Evolutionary conservation across 2,797 vertebrate species (phyloP).

Genomic region (Enoplosus armatus): DNA sequence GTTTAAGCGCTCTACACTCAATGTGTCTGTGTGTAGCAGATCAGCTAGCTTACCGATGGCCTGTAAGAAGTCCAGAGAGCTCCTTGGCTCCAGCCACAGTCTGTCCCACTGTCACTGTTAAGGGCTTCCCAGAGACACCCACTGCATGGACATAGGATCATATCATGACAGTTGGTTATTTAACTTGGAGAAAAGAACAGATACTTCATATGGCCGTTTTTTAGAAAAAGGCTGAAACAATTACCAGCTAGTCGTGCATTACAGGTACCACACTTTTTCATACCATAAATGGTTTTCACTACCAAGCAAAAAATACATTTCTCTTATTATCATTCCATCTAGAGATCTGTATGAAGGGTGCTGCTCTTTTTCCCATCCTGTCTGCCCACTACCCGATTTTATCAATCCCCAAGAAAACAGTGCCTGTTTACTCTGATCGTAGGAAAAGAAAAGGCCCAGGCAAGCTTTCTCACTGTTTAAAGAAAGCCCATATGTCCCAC

Average conservation of each 20-base stretch:
- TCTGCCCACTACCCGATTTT: slow-evolving; percentile 22
- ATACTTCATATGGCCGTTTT: neutral
- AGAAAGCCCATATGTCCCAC: neutral
- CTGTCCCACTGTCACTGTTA: slow-evolving; percentile 87
- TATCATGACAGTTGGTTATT: slow-evolving; percentile 1
- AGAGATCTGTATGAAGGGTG: neutral
- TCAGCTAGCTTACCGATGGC: slow-evolving; percentile 87
- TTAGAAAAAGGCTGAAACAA: neutral
- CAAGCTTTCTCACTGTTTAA: neutral
- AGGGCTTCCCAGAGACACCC: slow-evolving; percentile 86
- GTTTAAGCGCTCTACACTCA: slow-evolving; percentile 36
- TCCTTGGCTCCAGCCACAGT: slow-evolving; percentile 89
- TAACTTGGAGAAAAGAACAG: neutral
- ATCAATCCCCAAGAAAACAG: slow-evolving; percentile 14
- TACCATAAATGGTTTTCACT: neutral
- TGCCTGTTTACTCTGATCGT: slow-evolving; percentile 7
- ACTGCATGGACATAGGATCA: slow-evolving; percentile 55
- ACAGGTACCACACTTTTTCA: neutral
- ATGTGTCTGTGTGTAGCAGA: slow-evolving; percentile 28
- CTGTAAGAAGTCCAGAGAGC: slow-evolving; percentile 90
- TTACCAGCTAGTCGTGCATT: neutral
- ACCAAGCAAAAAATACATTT: no score
- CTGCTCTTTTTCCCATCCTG: neutral
- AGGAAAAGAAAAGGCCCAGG: neutral
- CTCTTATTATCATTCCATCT: slow-evolving; percentile 6